Conservation (phyloP, 2,113 vertebrate genomes). For the Callipepla californica region DNA sequence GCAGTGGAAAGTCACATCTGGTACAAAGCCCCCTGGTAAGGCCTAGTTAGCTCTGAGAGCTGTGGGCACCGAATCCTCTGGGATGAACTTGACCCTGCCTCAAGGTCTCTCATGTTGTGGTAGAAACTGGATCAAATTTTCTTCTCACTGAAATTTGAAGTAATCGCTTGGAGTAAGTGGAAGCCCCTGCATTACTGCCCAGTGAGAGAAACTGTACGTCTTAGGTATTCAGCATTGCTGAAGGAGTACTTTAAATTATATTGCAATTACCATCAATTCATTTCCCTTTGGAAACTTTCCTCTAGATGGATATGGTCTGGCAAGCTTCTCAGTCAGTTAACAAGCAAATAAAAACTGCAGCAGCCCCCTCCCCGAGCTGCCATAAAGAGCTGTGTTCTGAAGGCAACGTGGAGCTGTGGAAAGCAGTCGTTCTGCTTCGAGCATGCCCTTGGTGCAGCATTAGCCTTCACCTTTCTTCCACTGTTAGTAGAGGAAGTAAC, state of each 20-base stretch:
- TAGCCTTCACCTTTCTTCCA: slow-evolving; percentile 25
- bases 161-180: background rate
- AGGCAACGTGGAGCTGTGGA: background rate
- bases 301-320: background rate
- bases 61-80: background rate
- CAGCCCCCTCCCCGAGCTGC: background rate
- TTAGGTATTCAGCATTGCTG: background rate
- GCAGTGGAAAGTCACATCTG: accelerated
- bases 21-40: background rate
- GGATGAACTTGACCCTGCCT: background rate
- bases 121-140: background rate
- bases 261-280: background rate
- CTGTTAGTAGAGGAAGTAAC: background rate
- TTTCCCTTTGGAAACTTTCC: background rate
- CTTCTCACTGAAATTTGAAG: background rate
- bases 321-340: background rate
- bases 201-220: background rate
- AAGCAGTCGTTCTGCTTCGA: background rate
- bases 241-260: background rate
- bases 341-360: background rate
- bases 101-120: background rate
- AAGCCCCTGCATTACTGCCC: background rate
- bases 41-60: background rate
- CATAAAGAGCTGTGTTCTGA: background rate
- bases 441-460: slow-evolving; percentile 27